Base-by-base conservation (phyloP, 2,888 invertebrate species). In the Tetranychus truncatus region DNA sequence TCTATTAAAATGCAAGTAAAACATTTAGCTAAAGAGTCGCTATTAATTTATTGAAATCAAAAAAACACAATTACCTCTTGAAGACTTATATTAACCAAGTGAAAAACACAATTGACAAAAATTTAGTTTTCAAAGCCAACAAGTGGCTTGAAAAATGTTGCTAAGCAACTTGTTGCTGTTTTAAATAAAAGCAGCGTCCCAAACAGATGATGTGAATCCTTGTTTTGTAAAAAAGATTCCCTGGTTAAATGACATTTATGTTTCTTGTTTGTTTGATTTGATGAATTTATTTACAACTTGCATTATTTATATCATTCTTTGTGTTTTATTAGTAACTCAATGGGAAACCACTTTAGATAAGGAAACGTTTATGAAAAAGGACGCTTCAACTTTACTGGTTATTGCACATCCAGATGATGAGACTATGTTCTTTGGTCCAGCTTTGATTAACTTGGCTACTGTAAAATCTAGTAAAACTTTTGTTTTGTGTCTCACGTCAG, bases 351-450 rank as follows among this genome's bases (percentile, higher is more conserved):
- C 9, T 2, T 1, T 55, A 15, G 55, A 15, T 55, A 6, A 55
- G 6, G 55, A 55, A 34, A 34, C 34, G 34, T 34, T 34, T 4
- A 34, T 34, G 34, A 3, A 5, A 34, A 34, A 34, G 34, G 34
- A 34, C 34, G 34, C 55, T 20, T 69, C 72, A 45, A 72, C 72
- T 24, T 73, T 96, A 46, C 82, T 97, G 74, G 88, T 96, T 1
- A 91, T 88, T 71, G 95, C 97, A 34, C 99, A 99, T 85, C 97
- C 97, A 20, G 97, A 99, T 83, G 97, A 99, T 82, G 97, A 99
- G 83, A 92, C 92, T 80, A 96, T 99, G 97, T 99, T 99, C 83
- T 99, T 99, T 83, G 92, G 94, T 0, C 99, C 99, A 21, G 4
- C 20, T 8, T 87, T 45, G n/a, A 67, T 74, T 20, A 34, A 15